Base-by-base conservation (phyloP, 2,113 vertebrate genomes). In the Egretta garzetta region DNA sequence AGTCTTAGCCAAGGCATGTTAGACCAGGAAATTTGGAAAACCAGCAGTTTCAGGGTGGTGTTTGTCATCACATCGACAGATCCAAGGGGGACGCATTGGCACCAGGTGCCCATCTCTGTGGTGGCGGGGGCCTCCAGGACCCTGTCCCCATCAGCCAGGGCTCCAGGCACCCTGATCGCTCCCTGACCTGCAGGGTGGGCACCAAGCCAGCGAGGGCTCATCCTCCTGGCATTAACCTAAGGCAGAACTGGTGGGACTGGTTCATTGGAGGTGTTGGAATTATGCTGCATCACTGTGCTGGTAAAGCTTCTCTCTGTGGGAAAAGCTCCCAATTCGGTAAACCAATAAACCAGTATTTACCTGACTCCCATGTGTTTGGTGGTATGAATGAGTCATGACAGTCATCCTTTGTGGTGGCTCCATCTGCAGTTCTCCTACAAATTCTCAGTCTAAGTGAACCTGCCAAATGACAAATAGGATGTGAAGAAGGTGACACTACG, bases 41-140 rank as follows among this genome's bases (percentile, higher is more conserved):
- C 0, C 49, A 59, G 32, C 32, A 23, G n/a, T 20, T 86, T 52
- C 32, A 43, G 66, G 73, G 22, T n/a, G 60, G 17, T 15, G 19
- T 24, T 64, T 35, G 55, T 19, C 11, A 5, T 32, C 18, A 7
- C 4, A 5, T n/a, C 53, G 14, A 28, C 37, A 8, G 37, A 49
- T 47, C 41, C 0, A 1, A 39, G 20, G 4, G 49, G 64, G 3
- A 39, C 1, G 0, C 0, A 0, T 7, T 49, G 55, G 68, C 47
- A 26, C 14, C 11, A 23, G 59, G 14, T 47, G n/a, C 56, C 20
- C 35, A 14, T 43, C 16, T 55, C 37, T 27, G 52, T 0, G 2
- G 37, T 49, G 85, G 16, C 11, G 14, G 56, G 6, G 26, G 3
- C 10, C 30, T 33, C 33, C 15, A 17, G 17, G 32, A 55, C n/a